Percentiles rank a stretch among this genome's conserved stretches.
Evolutionary conservation across 2,888 invertebrate species (phyloP).

Genomic region (Leucozona laternaria): DNA sequence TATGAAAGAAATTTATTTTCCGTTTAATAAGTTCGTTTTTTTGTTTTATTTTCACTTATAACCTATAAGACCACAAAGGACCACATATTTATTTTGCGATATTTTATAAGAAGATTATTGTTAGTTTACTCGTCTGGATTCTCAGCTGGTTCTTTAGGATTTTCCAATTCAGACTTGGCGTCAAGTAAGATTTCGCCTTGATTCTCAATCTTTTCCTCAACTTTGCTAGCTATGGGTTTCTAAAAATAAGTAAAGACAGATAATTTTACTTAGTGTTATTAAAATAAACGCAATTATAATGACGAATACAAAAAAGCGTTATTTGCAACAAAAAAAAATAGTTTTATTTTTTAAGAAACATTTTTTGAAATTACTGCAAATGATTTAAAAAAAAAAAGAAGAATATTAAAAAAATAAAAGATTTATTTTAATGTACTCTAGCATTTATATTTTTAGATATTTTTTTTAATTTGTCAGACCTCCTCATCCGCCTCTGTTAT

Average conservation of each 20-base stretch:
- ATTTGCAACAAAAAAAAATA: not conserved
- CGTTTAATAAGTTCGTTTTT: slow-evolving; percentile 31
- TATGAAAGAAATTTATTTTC: slow-evolving; percentile 30
- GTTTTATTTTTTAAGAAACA: not conserved
- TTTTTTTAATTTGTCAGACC: slow-evolving; percentile 44
- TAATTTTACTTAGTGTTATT: not conserved
- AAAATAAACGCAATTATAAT: not conserved
- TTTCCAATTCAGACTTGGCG: slow-evolving; percentile 51
- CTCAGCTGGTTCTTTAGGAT: slow-evolving; percentile 44
- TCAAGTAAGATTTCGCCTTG: slow-evolving; percentile 47
- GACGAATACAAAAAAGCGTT: not conserved
- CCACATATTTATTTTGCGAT: slow-evolving; percentile 49
- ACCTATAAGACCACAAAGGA: slow-evolving; percentile 71
- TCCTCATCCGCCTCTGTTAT: slow-evolving; percentile 23
- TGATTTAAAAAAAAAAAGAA: not conserved
- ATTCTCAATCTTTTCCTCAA: slow-evolving; percentile 56
- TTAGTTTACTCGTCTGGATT: slow-evolving; percentile 54
- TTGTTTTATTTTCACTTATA: slow-evolving; percentile 47
- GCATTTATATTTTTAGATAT: not conserved
- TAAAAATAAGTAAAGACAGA: slow-evolving; percentile 56
- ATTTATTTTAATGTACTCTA: not conserved
- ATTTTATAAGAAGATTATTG: slow-evolving; percentile 18
- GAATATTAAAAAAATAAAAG: not conserved
- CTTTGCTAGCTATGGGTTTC: slow-evolving; percentile 68
- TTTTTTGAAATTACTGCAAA: not conserved